phyloP scores from a whole-genome alignment of 2,888 invertebrate genomes.

The Trimorus sp. region DNA sequence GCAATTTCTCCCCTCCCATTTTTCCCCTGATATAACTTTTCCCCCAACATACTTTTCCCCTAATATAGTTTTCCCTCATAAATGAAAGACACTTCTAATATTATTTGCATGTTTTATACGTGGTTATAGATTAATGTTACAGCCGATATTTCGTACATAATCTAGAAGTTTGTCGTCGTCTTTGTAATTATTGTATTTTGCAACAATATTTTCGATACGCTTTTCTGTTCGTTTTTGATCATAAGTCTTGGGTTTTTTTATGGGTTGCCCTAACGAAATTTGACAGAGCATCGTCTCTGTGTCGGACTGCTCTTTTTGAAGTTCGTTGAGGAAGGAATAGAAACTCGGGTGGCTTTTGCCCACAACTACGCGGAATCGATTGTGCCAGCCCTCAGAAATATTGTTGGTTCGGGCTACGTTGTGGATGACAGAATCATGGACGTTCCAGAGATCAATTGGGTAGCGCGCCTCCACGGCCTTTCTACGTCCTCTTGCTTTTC shows the following conservation, averaged over 20 bases:
- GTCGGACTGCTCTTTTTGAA: slow-evolving; percentile 36
- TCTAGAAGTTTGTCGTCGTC: slow-evolving; percentile 4
- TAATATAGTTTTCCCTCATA: no score
- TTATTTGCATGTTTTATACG: no score
- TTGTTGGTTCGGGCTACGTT: slow-evolving; percentile 32
- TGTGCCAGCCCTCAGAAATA: slow-evolving; percentile 31
- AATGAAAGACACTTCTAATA: no score
- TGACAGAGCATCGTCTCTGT: slow-evolving; percentile 18
- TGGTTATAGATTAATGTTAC: neutral
- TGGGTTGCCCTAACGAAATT: neutral
- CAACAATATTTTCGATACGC: neutral
- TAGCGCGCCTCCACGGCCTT: no score
- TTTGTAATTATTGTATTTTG: neutral
- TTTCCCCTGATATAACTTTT: no score
- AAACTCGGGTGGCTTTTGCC: slow-evolving; percentile 35
- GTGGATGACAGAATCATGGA: slow-evolving; percentile 10
- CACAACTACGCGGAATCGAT: slow-evolving; percentile 21
- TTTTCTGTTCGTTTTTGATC: neutral
- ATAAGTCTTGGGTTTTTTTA: neutral
- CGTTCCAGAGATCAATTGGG: no score
- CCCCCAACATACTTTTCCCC: no score
- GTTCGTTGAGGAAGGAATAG: slow-evolving; percentile 19
- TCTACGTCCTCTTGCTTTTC: no score
- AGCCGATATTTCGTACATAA: neutral
- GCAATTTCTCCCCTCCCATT: no score